These are phyloP conservation scores for Talpa occidentalis DNA, from an alignment of 2,113 vertebrate species.

Conservation along the genomic window DNA sequence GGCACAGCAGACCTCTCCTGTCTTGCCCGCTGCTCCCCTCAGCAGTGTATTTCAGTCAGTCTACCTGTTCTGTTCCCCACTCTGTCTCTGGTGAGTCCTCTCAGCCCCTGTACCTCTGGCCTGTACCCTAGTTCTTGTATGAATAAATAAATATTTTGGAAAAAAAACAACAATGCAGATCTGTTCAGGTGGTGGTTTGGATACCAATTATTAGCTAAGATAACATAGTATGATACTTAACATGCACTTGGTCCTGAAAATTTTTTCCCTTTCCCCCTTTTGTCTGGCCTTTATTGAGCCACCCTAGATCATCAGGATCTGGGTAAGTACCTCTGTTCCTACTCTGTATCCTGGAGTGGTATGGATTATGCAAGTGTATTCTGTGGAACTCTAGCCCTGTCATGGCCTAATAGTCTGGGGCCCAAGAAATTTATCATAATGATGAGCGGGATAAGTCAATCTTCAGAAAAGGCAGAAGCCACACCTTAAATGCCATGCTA, in stretches of 20 bases:
- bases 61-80: too few relatives aligned
- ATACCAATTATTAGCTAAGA: not conserved
- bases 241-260: not conserved
- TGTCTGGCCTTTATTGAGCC: not conserved
- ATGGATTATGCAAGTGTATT: not conserved
- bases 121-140: too few relatives aligned
- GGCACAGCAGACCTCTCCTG: too few relatives aligned
- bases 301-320: not conserved
- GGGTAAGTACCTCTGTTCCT: not conserved
- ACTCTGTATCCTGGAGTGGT: not conserved
- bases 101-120: too few relatives aligned
- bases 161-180: too few relatives aligned
- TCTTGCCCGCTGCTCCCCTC: too few relatives aligned
- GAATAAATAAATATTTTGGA: too few relatives aligned
- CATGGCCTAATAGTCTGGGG: not conserved
- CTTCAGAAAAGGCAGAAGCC: not conserved
- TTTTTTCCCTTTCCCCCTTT: not conserved
- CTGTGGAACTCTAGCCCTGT: not conserved
- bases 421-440: not conserved
- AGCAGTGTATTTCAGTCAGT: too few relatives aligned
- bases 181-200: not conserved
- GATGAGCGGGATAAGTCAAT: not conserved
- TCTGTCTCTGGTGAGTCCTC: too few relatives aligned
- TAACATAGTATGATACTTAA: not conserved
- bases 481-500: not conserved